These are phyloP conservation scores for Drosophila sordidapex DNA, from an alignment of 2,888 invertebrate species.

Conservation along the genomic window DNA sequence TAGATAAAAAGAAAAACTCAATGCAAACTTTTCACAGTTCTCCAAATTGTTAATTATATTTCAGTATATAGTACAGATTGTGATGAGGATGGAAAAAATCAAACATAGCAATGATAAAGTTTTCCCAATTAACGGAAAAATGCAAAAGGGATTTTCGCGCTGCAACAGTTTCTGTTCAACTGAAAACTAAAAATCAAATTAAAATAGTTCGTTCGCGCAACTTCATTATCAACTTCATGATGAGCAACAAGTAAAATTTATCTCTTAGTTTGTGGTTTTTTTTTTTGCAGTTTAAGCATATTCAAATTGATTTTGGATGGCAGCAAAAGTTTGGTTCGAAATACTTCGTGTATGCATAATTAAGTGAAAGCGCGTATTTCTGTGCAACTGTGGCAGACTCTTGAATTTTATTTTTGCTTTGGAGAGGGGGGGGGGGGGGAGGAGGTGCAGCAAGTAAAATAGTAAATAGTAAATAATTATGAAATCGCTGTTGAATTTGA, in stretches of 20 bases:
- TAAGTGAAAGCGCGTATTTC: conserved; percentile 45
- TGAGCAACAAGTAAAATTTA: conserved; percentile 7
- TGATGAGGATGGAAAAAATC: background rate
- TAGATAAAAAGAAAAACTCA: conserved; percentile 9
- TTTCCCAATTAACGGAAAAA: conserved; percentile 12
- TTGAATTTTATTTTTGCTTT: conserved; percentile 2
- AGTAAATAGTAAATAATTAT: conserved; percentile 27
- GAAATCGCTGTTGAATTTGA: conserved; percentile 26
- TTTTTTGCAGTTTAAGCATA: background rate
- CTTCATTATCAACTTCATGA: conserved; percentile 8
- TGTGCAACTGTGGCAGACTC: conserved; percentile 42
- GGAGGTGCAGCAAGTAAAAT: conserved; percentile 37
- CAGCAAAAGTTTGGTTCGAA: conserved; percentile 36
- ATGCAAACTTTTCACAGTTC: conserved; percentile 16
- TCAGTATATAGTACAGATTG: conserved; percentile 19
- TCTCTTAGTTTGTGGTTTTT: conserved; percentile 7
- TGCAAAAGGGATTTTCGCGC: conserved; percentile 23
- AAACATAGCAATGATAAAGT: background rate
- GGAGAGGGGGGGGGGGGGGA: background rate
- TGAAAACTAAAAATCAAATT: conserved; percentile 1
- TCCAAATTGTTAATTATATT: conserved; percentile 10
- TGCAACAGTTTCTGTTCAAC: conserved; percentile 14
- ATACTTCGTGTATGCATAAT: conserved; percentile 49
- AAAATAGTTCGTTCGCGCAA: conserved; percentile 28
- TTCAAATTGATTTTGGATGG: conserved; percentile 20